A percentile compares a stretch with the other conserved stretches of the same genome.
phyloP scores from a whole-genome alignment of 1,140 invertebrate species.

The Caenorhabditis tropicalis region DNA sequence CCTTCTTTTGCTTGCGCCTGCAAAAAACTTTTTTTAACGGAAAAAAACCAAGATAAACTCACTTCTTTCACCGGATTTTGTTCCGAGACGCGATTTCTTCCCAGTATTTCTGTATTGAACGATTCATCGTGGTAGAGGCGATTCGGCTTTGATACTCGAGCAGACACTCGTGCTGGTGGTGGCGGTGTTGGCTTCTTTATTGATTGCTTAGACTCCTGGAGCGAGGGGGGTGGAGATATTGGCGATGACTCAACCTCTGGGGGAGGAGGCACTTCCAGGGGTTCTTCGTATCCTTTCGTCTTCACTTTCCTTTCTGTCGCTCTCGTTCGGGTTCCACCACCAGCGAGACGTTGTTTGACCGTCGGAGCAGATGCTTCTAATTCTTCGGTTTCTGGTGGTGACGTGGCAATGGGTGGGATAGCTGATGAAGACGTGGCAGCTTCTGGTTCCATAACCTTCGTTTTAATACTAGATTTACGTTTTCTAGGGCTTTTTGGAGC shows the following conservation, averaged over 20 bases:
- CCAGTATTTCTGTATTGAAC: constrained; percentile 20
- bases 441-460: background rate
- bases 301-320: background rate
- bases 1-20: constrained; percentile 9
- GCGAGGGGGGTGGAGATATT: background rate
- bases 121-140: background rate
- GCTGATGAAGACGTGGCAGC: background rate
- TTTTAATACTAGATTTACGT: background rate
- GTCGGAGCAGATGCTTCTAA: background rate
- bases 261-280: background rate
- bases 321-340: background rate
- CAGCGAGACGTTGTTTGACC: background rate
- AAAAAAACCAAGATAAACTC: background rate
- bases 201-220: too few species aligned
- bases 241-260: background rate
- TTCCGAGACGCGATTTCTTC: background rate
- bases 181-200: background rate
- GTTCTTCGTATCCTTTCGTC: background rate
- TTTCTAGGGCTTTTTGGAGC: background rate
- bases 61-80: constrained; percentile 17
- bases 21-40: background rate
- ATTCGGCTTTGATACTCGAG: constrained; percentile 10
- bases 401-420: too few species aligned
- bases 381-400: too few species aligned
- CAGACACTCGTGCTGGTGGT: background rate